These are phyloP conservation scores for Spodoptera picta DNA, from an alignment of 2,888 invertebrate species.

Conservation along the genomic window DNA sequence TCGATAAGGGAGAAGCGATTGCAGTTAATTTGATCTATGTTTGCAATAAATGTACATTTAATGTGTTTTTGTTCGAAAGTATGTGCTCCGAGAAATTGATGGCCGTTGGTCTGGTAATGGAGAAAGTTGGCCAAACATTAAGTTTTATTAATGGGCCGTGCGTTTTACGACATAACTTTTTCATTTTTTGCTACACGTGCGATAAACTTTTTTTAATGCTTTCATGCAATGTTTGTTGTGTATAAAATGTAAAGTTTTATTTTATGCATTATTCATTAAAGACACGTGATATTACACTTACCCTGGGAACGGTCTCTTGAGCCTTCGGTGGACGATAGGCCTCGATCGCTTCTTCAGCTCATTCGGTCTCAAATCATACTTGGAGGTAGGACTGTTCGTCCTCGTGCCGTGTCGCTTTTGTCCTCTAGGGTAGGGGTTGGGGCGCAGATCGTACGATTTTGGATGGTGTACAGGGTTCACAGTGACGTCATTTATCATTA, in stretches of 20 bases:
- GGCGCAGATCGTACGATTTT: slow-evolving; percentile 78
- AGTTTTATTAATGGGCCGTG: slow-evolving; percentile 45
- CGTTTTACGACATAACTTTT: slow-evolving; percentile 30
- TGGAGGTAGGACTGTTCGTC: slow-evolving; percentile 60
- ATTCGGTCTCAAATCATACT: slow-evolving; percentile 67
- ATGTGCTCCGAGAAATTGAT: slow-evolving; percentile 58
- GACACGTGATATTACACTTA: slow-evolving; percentile 55
- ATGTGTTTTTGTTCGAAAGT: slow-evolving; percentile 63
- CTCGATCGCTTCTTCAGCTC: slow-evolving; percentile 74
- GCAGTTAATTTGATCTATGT: slow-evolving; percentile 62
- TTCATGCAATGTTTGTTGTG: too few species aligned
- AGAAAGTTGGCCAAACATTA: slow-evolving; percentile 48
- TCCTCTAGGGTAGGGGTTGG: slow-evolving; percentile 58
- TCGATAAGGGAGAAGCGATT: slow-evolving; percentile 47
- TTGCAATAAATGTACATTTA: slow-evolving; percentile 64
- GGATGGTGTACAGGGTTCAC: slow-evolving; percentile 72
- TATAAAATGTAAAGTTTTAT: too few species aligned
- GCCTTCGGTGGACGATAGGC: slow-evolving; percentile 67
- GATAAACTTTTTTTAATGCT: slow-evolving; percentile 4
- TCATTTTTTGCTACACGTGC: slow-evolving; percentile 11
- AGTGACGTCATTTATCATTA: slow-evolving; percentile 76
- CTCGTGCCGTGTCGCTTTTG: slow-evolving; percentile 56
- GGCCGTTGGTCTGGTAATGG: slow-evolving; percentile 39
- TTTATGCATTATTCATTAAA: too few species aligned
- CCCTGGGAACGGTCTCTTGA: slow-evolving; percentile 84